Evolutionary conservation across 2,113 vertebrate genomes (phyloP), one percentile per base, ranked within the genome.

Genomic region (Geothlypis trichas): DNA sequence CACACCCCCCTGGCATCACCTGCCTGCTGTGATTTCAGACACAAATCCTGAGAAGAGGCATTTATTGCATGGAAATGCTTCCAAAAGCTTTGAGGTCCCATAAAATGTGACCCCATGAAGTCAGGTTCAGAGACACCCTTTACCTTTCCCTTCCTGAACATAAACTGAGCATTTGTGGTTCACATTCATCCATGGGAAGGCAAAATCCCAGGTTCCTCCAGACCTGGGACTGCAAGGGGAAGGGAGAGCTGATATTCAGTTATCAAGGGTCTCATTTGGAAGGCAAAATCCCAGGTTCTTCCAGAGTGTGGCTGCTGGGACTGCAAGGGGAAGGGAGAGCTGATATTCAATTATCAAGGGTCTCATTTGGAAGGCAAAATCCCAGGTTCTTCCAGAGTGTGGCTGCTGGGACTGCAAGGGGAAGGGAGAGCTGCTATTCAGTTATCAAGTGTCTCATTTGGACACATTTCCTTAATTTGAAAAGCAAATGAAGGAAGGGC

Each of bases 401-500:
- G 77, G 42, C 69, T 69, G 9, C 16, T 8, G 7, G 58, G 65
- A 17, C 28, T 84, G 3, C 21, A 9, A 3, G 20, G 69, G 44
- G n/a, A 39, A 55, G 68, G 49, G 19, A 76, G 77, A 74, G 59
- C 49, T 63, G 72, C 42, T 90, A 78, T 26, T 83, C 58, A 33
- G 28, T 46, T 24, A 90, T 47, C 62, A 80, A 84, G 63, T 21
- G 58, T 54, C 84, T 95, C 72, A 47, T 96, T 89, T 94, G 90
- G 89, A 65, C 80, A 82, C 55, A 57, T 74, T 87, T 44, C 54
- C 39, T 84, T 94, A 62, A 93, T 95, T 66, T 95, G 83, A 89
- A 90, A 85, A 89, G 67, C 87, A 96, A 96, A 95, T 83, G 77
- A 91, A 96, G 67, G 86, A 95, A 94, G 83, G 89, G 65, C 87